A percentile compares a stretch with the other conserved stretches of the same genome.
These are phyloP conservation scores for Xyrichtys novacula DNA, from an alignment of 2,797 vertebrate species.

Conservation along the genomic window DNA sequence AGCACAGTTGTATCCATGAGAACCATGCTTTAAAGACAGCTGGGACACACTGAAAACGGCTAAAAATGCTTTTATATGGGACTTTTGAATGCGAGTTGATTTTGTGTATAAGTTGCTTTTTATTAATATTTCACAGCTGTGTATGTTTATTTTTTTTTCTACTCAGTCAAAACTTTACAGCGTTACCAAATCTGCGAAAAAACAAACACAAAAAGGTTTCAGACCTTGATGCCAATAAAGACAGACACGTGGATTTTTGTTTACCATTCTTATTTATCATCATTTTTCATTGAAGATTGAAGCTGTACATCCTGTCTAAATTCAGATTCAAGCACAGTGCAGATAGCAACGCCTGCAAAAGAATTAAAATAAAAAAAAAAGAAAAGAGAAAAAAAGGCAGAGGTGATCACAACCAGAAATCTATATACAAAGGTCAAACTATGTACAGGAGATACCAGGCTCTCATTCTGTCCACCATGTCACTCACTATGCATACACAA, in stretches of 20 bases:
- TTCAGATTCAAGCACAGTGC: constrained; percentile 87
- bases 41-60: too few relatives aligned
- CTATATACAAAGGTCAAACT: constrained; percentile 87
- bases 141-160: constrained; percentile 32
- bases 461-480: constrained; percentile 66
- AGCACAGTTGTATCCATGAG: too few relatives aligned
- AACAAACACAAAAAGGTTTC: not conserved
- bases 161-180: constrained; percentile 16
- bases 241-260: constrained; percentile 40
- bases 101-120: constrained; percentile 69
- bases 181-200: constrained; percentile 5
- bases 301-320: constrained; percentile 87
- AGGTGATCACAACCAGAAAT: constrained; percentile 87
- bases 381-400: constrained; percentile 78
- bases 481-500: constrained; percentile 74
- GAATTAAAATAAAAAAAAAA: constrained; percentile 49
- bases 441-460: constrained; percentile 82
- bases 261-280: constrained; percentile 83
- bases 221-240: constrained; percentile 54
- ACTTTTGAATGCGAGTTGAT: constrained; percentile 3
- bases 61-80: too few relatives aligned
- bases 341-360: constrained; percentile 84
- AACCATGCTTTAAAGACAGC: too few relatives aligned
- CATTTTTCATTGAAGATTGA: constrained; percentile 88
- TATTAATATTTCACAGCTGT: constrained; percentile 73